Conservation (phyloP, 2,888 invertebrate species). For the Zele albiditarsus region DNA sequence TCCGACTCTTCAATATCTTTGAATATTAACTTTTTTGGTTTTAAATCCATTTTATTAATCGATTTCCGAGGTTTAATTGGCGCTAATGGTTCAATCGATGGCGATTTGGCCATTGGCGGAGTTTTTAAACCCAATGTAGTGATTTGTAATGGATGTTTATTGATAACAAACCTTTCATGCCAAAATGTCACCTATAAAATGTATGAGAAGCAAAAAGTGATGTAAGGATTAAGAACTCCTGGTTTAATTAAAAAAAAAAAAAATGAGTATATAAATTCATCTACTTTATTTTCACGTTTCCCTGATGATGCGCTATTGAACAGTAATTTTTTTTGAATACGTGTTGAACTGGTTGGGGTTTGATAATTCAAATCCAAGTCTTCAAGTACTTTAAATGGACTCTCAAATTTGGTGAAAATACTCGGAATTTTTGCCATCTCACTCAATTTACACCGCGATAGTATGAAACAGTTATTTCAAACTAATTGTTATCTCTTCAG, state of each 20-base stretch:
- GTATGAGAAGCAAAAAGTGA: too few relatives aligned
- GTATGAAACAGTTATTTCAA: neutral
- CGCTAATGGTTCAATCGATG: constrained; percentile 47
- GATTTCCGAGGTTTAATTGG: constrained; percentile 56
- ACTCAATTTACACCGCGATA: neutral
- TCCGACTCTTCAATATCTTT: constrained; percentile 50
- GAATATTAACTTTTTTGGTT: constrained; percentile 58
- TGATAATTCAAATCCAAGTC: constrained; percentile 27
- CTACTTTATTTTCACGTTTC: constrained; percentile 1
- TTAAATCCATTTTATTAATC: constrained; percentile 49
- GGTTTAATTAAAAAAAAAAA: too few relatives aligned
- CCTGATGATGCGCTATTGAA: constrained; percentile 9
- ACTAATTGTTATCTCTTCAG: neutral
- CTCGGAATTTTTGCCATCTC: constrained; percentile 15
- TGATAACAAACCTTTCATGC: constrained; percentile 17
- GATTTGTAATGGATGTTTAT: constrained; percentile 16
- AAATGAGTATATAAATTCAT: neutral
- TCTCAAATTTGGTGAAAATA: constrained; percentile 6
- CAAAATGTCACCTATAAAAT: constrained; percentile 16
- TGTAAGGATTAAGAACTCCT: too few relatives aligned
- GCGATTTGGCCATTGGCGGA: constrained; percentile 32
- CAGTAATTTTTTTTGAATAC: constrained; percentile 16
- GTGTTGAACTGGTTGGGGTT: constrained; percentile 31
- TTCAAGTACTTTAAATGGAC: constrained; percentile 32
- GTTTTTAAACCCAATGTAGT: constrained; percentile 18